These are phyloP conservation scores for Euplexia lucipara DNA, from an alignment of 2,888 invertebrate genomes.

Conservation along the genomic window DNA sequence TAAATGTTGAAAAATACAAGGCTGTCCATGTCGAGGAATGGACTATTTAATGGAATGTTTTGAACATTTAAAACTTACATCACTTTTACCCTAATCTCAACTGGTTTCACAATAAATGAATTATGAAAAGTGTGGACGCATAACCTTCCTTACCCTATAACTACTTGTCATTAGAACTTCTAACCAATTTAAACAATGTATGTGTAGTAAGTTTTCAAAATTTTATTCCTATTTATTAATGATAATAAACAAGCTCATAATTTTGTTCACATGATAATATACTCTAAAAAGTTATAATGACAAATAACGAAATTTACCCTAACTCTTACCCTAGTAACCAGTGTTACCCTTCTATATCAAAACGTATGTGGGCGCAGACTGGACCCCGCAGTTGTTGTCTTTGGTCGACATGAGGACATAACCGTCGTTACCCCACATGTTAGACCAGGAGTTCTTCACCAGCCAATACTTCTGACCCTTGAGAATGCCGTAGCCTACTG, in stretches of 20 bases:
- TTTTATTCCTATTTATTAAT: too few relatives aligned
- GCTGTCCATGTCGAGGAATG: neutral
- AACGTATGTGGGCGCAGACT: slow-evolving; percentile 96
- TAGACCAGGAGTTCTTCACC: slow-evolving; percentile 99
- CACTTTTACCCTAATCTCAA: slow-evolving; percentile 25
- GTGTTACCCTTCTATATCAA: slow-evolving; percentile 86
- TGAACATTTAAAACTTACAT: slow-evolving; percentile 20
- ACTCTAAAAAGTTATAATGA: slow-evolving; percentile 27
- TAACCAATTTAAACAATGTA: neutral
- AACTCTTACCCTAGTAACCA: slow-evolving; percentile 18
- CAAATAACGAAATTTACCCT: slow-evolving; percentile 45
- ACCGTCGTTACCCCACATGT: slow-evolving; percentile 99
- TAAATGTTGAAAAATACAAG: neutral
- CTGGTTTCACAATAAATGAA: neutral
- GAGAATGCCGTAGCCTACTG: slow-evolving; percentile 97
- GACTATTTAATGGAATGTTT: slow-evolving; percentile 3
- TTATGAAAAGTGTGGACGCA: neutral
- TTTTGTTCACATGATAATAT: neutral
- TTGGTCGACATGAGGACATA: slow-evolving; percentile 97
- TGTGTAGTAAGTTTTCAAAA: too few relatives aligned
- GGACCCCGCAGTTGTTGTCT: slow-evolving; percentile 98
- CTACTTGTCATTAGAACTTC: slow-evolving; percentile 40
- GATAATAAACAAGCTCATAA: too few relatives aligned
- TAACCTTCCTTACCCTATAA: slow-evolving; percentile 23
- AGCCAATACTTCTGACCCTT: slow-evolving; percentile 97